Base-by-base conservation (phyloP, 1,140 invertebrate genomes). In the Cotesia typhae region DNA sequence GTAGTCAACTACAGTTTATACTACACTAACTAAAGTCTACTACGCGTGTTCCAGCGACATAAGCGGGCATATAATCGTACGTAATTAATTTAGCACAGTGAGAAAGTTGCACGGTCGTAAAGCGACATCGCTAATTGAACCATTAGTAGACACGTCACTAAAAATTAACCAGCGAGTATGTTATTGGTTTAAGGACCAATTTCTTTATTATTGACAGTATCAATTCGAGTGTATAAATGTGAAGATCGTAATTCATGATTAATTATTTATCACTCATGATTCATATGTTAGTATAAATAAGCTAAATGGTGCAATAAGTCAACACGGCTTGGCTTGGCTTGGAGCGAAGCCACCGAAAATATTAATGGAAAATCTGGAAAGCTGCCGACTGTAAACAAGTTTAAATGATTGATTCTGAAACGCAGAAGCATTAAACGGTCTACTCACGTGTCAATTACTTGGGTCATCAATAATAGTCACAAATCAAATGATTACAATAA, bases 101-200 rank as follows among this genome's bases (percentile, higher is more conserved):
- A 37, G 17, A n/a, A 67, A 52, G 51, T 69, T 72, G 64, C 17
- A 63, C 47, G 67, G 66, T 70, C 57, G 57, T 35, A 65, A 67
- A 59, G 73, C 53, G 52, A 67, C 64, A 59, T 68, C 61, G 51
- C 70, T 77, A 77, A 77, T 77, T 76, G 70, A 74, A 72, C 71
- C 70, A 75, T 77, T 75, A 77, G 72, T 73, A 73, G 67, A 72
- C 66, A 63, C 65, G 73, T 76, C 60, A 63, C 64, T 67, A 68
- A 68, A 74, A 74, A 76, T 74, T 76, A 76, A 73, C 67, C 17
- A 52, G 28, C 47, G 52, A 52, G 4, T 10, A 36, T 28, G 37
- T 35, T 17, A 35, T 59, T 59, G n/a, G 57, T 20, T 20, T 59
- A 20, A 59, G 9, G 28, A 28, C 1, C 28, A 47, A 47, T 47